Evolutionary conservation across 2,888 invertebrate species (phyloP).

Genomic region (Brachyptera risi): DNA sequence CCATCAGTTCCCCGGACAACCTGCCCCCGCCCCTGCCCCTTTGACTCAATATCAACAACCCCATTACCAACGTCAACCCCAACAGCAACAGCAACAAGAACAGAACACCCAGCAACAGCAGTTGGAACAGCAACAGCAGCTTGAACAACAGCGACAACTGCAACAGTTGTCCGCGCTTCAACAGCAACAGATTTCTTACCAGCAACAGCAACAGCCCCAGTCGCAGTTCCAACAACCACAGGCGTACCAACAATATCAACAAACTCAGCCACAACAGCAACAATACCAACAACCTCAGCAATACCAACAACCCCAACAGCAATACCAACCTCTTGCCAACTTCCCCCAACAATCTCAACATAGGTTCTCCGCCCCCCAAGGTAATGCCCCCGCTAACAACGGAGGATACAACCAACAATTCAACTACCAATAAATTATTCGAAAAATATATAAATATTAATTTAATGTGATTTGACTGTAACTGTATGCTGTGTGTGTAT

Average conservation of each 20-base stretch:
- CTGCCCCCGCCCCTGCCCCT: slow-evolving; percentile 23
- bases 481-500: neutral
- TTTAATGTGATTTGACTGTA: neutral
- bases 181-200: slow-evolving; percentile 25
- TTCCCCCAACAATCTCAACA: slow-evolving; percentile 13
- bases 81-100: no score
- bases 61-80: slow-evolving; percentile 25
- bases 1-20: slow-evolving; percentile 15
- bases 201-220: slow-evolving; percentile 30
- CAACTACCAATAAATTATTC: slow-evolving; percentile 14
- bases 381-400: neutral
- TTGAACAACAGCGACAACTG: slow-evolving; percentile 22
- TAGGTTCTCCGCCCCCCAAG: slow-evolving; percentile 13
- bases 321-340: slow-evolving; percentile 7
- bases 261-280: no score
- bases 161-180: slow-evolving; percentile 14
- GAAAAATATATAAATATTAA: no score
- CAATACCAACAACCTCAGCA: slow-evolving; percentile 9
- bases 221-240: slow-evolving; percentile 18
- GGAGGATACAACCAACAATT: slow-evolving; percentile 12
- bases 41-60: slow-evolving; percentile 27
- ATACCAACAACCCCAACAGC: slow-evolving; percentile 19
- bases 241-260: slow-evolving; percentile 1
- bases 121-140: slow-evolving; percentile 26
- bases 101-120: slow-evolving; percentile 30